Evolutionary conservation across 2,113 vertebrate species (phyloP), one percentile per base, ranked within the genome.

Genomic region (Rhadina sibilatrix): DNA sequence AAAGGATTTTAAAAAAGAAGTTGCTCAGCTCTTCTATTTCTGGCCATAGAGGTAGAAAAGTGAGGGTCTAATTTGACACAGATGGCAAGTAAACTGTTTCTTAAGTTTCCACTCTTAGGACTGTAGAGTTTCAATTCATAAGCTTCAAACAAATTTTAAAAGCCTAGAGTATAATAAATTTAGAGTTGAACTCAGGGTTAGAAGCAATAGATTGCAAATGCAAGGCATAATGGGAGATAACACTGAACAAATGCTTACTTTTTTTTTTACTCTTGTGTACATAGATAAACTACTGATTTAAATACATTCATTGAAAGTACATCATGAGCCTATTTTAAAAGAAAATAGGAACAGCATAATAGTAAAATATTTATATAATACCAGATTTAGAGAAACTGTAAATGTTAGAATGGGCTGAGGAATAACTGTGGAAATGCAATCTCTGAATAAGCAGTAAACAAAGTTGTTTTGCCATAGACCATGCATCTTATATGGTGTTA

Each of bases 61-160:
- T 24, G 21, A 92, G 85, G 92, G 24, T 83, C 31, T 85, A 64
- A 88, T 91, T 69, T 85, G 75, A 86, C 31, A 78, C 44, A 95
- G 86, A 89, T 85, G 76, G 33, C 63, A 82, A 86, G 64, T 56
- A 88, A 83, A 79, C 1, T 0, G 12, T 65, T 89, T 83, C 66
- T 89, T 76, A 59, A 64, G 16, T 69, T 91, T 86, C 42, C 14
- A 31, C 50, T 61, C 4, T 42, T 71, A 69, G 40, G 47, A 63
- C 42, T 37, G 25, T 35, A 72, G 53, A 75, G 12, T 81, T 95
- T 89, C 75, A 81, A 42, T 40, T 90, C 68, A 91, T 91, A 82
- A 79, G 42, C 56, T 96, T 96, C 75, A 95, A 92, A 88, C 50
- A 94, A 89, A 86, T 89, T 84, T 80, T 87, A 81, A 84, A 83